phyloP scores from a whole-genome alignment of 2,888 invertebrate species.

The Noctua fimbriata region DNA sequence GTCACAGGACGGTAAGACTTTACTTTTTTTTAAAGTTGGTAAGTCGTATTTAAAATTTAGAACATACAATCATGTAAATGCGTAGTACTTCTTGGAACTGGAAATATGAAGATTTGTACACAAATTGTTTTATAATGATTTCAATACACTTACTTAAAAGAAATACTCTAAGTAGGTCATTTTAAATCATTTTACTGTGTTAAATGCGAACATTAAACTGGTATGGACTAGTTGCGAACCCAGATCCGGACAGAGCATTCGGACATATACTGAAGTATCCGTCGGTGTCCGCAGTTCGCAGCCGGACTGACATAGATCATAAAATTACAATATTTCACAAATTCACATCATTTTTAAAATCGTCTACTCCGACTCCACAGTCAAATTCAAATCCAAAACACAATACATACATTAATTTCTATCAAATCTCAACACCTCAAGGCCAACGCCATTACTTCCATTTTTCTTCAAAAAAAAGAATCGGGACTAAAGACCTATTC shows the following conservation, averaged over 20 bases:
- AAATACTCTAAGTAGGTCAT: background rate
- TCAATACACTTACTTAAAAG: background rate
- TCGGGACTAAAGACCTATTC: slow-evolving; percentile 22
- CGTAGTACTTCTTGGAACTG: background rate
- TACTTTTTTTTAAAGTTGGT: slow-evolving; percentile 7
- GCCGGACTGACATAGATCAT: background rate
- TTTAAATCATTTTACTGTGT: background rate
- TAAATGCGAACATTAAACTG: background rate
- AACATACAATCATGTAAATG: background rate
- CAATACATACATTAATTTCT: slow-evolving; percentile 25
- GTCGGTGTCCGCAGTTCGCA: background rate
- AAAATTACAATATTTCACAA: background rate
- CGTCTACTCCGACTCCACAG: background rate
- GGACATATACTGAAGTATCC: background rate
- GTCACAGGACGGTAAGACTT: slow-evolving; percentile 4
- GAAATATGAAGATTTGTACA: background rate
- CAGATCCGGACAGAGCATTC: background rate
- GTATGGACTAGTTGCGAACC: background rate
- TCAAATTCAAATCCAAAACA: background rate
- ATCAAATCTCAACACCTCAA: slow-evolving; percentile 23
- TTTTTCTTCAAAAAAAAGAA: slow-evolving; percentile 33
- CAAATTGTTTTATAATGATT: background rate
- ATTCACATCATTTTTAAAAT: background rate
- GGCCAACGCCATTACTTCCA: slow-evolving; percentile 29
- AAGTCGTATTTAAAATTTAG: background rate